Evolutionary conservation across 2,797 vertebrate species (phyloP), one percentile per base, ranked within the genome.

Genomic region (Ctenopoma kingsleyae): DNA sequence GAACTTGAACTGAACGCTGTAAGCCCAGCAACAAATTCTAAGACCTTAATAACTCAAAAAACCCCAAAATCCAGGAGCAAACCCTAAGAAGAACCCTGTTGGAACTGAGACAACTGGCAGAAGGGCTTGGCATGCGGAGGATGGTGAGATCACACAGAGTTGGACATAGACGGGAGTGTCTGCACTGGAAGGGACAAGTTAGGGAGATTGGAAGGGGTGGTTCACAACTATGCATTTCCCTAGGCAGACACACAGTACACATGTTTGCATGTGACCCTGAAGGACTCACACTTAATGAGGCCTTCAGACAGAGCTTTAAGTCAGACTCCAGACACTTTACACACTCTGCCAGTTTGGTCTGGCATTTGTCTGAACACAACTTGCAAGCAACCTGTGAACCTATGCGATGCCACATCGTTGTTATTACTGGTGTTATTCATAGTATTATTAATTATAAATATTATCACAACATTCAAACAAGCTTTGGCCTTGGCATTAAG

Each of bases 401-500:
- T 78, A 79, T 81, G 81, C 71, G 87, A 90, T 83, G 88, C 89
- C 90, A 87, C 85, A 58, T 85, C 71, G 57, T 88, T 47, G 16
- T 52, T 74, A 68, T 80, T 70, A 59, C 62, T 75, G 47, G 74
- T 44, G 67, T 80, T 75, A 84, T 83, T 81, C 46, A 78, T 82
- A 89, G 60, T 65, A 78, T 78, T 67, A 83, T 76, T 83, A 86
- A 85, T 88, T 79, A 85, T 90, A 86, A 84, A 83, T 84, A 87
- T 84, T 84, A 86, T 87, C 85, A 91, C 90, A 90, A 92, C 92
- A 93, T 93, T 93, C 90, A 93, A 88, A 93, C 82, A 86, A 92
- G 91, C 92, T 91, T 91, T 90, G 89, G 88, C 89, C 90, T 90
- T 76, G 87, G 87, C 85, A 4, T 85, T 80, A 87, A 87, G 89